phyloP scores from a whole-genome alignment of 2,888 invertebrate species.

The Rugalucina vietnamica region DNA sequence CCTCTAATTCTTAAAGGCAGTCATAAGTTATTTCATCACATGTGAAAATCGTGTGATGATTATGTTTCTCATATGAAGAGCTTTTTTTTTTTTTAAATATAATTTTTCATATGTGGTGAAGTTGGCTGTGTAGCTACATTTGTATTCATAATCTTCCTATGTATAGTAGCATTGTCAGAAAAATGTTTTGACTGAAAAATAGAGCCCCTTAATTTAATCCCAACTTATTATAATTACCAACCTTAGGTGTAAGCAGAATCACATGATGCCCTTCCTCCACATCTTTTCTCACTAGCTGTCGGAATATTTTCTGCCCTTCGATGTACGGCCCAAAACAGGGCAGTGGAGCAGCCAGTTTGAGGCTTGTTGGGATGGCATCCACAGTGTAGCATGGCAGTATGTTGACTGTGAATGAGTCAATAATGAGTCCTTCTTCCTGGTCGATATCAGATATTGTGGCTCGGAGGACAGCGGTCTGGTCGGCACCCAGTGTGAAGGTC shows the following conservation, averaged over 20 bases:
- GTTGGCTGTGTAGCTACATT: too few species aligned
- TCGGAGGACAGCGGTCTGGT: slow-evolving; percentile 58
- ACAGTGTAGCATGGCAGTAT: slow-evolving; percentile 61
- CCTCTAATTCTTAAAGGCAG: too few species aligned
- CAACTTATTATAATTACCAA: not conserved
- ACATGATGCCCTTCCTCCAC: slow-evolving; percentile 61
- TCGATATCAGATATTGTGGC: slow-evolving; percentile 48
- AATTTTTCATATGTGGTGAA: too few species aligned
- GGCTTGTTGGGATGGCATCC: slow-evolving; percentile 58
- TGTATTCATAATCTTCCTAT: too few species aligned
- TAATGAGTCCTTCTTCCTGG: slow-evolving; percentile 39
- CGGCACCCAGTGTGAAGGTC: slow-evolving; percentile 34
- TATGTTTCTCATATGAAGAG: too few species aligned
- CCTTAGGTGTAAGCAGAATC: slow-evolving; percentile 61
- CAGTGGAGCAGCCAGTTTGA: slow-evolving; percentile 61
- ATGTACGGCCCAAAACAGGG: slow-evolving; percentile 64
- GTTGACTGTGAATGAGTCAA: slow-evolving; percentile 53
- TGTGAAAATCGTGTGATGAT: too few species aligned
- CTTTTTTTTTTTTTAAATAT: too few species aligned
- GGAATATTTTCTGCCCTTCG: slow-evolving; percentile 58
- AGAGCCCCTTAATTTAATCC: too few species aligned
- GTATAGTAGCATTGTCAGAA: too few species aligned
- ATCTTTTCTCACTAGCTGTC: slow-evolving; percentile 46
- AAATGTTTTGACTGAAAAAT: too few species aligned
- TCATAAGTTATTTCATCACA: too few species aligned